Conservation (phyloP, 2,888 invertebrate genomes). For the Boloria selene region DNA sequence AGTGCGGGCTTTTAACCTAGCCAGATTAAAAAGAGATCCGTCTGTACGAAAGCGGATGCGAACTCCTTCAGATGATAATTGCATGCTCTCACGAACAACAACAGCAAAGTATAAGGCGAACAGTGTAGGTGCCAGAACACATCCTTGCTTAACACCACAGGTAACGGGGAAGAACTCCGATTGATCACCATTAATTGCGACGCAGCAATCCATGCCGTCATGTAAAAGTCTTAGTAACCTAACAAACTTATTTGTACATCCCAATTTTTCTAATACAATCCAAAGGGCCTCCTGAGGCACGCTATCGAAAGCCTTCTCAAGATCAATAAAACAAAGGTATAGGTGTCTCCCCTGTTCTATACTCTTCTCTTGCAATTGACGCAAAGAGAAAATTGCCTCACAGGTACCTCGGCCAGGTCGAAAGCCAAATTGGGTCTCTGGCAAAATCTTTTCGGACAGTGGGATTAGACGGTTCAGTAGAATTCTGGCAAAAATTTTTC, state of each 20-base stretch:
- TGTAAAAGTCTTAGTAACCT: constrained; percentile 23
- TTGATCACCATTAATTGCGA: constrained; percentile 7
- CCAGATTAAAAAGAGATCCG: constrained; percentile 20
- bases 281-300: constrained; percentile 22
- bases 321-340: constrained; percentile 28
- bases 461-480: neutral
- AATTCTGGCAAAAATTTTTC: neutral
- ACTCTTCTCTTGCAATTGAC: constrained; percentile 21
- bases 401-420: constrained; percentile 4
- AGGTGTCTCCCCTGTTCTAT: constrained; percentile 24
- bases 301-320: constrained; percentile 23
- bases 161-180: neutral
- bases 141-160: constrained; percentile 26
- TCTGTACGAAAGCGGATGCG: constrained; percentile 30
- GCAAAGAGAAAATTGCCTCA: constrained; percentile 23
- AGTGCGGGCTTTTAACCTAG: constrained; percentile 2
- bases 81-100: constrained; percentile 6
- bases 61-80: constrained; percentile 17
- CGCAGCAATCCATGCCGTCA: constrained; percentile 28
- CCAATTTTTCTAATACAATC: constrained; percentile 23
- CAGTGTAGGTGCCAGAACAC: constrained; percentile 31
- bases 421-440: neutral
- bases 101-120: constrained; percentile 29
- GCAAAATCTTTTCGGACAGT: neutral
- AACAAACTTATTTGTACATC: constrained; percentile 34